These are phyloP conservation scores for Aphelocoma californica DNA, from an alignment of 2,797 vertebrate species.

Conservation along the genomic window DNA sequence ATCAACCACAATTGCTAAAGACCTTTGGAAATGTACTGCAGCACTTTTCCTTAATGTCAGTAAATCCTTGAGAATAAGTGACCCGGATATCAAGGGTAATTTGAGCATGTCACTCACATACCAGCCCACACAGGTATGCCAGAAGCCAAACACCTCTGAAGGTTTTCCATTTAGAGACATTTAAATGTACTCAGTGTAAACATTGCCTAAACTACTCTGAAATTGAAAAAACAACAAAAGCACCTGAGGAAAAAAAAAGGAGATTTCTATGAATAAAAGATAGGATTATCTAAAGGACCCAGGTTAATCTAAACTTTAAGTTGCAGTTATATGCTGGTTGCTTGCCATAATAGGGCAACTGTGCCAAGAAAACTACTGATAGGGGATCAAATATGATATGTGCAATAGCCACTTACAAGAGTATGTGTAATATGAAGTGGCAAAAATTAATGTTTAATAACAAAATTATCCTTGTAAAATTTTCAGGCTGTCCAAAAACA, in stretches of 20 bases:
- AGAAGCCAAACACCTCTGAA: neutral
- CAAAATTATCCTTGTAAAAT: neutral
- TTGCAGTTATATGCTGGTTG: neutral
- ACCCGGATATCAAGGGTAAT: neutral
- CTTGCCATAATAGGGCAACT: neutral
- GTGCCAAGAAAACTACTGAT: neutral
- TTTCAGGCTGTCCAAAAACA: neutral
- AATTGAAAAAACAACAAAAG: neutral
- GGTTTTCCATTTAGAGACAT: neutral
- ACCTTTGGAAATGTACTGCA: neutral
- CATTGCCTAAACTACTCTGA: neutral
- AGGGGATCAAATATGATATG: neutral
- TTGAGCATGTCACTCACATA: neutral
- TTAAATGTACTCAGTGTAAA: neutral
- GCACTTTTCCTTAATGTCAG: neutral
- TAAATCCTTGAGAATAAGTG: neutral
- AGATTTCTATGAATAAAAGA: neutral
- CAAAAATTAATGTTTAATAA: neutral
- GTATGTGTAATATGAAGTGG: neutral
- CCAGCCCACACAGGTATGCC: neutral
- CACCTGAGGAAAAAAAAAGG: neutral
- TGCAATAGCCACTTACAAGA: neutral
- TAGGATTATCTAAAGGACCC: neutral
- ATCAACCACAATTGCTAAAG: neutral
- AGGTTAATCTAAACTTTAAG: neutral